Evolutionary conservation across 1,140 invertebrate species (phyloP), one percentile per base, ranked within the genome.

Genomic region (Atta texana): DNA sequence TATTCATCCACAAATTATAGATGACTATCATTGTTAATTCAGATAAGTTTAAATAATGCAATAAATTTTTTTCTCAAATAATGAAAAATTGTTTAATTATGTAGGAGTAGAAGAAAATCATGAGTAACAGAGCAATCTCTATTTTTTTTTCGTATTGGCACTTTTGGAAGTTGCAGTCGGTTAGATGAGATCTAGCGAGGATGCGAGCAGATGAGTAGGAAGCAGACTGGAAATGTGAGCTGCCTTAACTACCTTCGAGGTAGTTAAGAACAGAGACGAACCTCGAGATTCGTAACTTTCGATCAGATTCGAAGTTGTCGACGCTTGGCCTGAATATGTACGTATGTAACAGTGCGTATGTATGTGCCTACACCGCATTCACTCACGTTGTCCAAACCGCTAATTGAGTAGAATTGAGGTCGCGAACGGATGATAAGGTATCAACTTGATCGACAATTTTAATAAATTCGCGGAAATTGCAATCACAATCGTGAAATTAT

Each of bases 261-360:
- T 85, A 81, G 86, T 89, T 90, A 85, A 72, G 89, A 77, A 63
- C 85, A 82, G 74, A 49, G 74, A n/a, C 31, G 64, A 78, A 44
- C 51, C 12, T 34, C 49, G 82, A 88, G 84, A 91, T 93, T 88
- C 84, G 69, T 78, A 93, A 92, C 87, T 92, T 93, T 91, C 85
- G 75, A 91, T 93, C 92, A 89, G 92, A 92, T 93, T 90, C 59
- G 69, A 81, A 91, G 86, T 90, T 89, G 72, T 76, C 39, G 61
- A 57, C 51, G 49, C 63, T 78, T 84, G 55, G 61, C 64, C 31
- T n/a, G 21, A 81, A 39, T 57, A 51, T 90, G 61, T 39, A 85
- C 39, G 6, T 51, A 16, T 51, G 49, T 51, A 68, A 53, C 39
- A 34, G 28, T 61, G 10, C 6, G 39, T 39, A 57, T 4, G 31